Evolutionary conservation across 2,113 vertebrate genomes (phyloP).

Genomic region (Chloroceryle aenea): DNA sequence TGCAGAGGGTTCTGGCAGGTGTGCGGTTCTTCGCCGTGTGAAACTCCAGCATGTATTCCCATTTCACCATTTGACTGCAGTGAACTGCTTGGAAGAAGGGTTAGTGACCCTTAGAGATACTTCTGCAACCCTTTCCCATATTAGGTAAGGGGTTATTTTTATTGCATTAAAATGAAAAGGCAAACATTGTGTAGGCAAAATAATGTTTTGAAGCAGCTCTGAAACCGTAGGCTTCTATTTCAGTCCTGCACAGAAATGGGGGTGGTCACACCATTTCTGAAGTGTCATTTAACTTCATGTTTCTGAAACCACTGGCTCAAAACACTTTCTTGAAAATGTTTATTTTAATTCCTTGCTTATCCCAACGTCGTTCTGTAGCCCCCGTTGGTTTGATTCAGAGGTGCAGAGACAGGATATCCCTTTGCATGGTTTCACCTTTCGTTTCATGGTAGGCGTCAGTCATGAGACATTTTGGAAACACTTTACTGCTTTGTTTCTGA

Average conservation of each 20-base stretch:
- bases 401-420: neutral
- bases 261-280: neutral
- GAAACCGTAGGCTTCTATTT: neutral
- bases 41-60: neutral
- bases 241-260: neutral
- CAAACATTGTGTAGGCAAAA: neutral
- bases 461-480: neutral
- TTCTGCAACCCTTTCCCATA: neutral
- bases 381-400: neutral
- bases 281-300: neutral
- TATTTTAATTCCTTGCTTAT: neutral
- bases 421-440: neutral
- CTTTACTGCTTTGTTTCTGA: neutral
- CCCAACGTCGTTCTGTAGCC: neutral
- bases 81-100: neutral
- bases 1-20: neutral
- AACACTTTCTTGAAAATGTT: neutral
- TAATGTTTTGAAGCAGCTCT: neutral
- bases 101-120: neutral
- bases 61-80: neutral
- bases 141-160: neutral
- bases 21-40: neutral
- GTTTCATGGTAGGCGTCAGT: neutral
- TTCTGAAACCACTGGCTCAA: neutral
- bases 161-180: neutral